These are phyloP conservation scores for Beroe forskalii DNA, from an alignment of 37 sponge, comb jelly and placozoan genomes.

Conservation along the genomic window DNA sequence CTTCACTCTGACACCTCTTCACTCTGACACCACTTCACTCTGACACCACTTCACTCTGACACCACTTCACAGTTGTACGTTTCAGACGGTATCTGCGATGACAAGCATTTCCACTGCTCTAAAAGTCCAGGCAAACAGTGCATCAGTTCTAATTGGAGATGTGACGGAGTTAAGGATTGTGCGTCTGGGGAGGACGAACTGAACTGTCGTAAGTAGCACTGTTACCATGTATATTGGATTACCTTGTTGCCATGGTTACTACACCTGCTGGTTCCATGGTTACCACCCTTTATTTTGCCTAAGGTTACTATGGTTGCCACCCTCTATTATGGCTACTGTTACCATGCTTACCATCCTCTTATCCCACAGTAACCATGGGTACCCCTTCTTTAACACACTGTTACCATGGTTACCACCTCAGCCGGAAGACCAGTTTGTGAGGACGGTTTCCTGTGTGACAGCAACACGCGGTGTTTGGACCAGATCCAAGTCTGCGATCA, in stretches of 20 bases:
- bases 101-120: constrained; percentile 19
- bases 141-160: constrained; percentile 26
- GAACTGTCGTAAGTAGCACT: constrained; percentile 25
- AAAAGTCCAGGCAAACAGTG: not conserved
- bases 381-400: too few relatives aligned
- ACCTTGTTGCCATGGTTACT: not conserved
- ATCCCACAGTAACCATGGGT: too few relatives aligned
- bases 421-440: not conserved
- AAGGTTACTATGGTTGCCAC: too few relatives aligned
- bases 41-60: not conserved
- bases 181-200: not conserved
- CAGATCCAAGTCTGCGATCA: constrained; percentile 4
- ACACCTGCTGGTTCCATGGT: not conserved
- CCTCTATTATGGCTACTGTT: too few relatives aligned
- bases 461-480: not conserved
- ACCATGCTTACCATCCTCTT: not conserved
- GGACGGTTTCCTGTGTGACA: constrained; percentile 26
- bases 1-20: too few relatives aligned
- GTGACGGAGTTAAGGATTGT: constrained; percentile 18
- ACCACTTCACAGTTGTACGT: not conserved
- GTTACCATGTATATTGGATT: not conserved
- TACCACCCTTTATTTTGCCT: too few relatives aligned
- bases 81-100: not conserved
- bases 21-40: too few relatives aligned
- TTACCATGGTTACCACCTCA: not conserved